These are phyloP conservation scores for Dorcus hopei DNA, from an alignment of 2,888 invertebrate genomes.

Conservation along the genomic window DNA sequence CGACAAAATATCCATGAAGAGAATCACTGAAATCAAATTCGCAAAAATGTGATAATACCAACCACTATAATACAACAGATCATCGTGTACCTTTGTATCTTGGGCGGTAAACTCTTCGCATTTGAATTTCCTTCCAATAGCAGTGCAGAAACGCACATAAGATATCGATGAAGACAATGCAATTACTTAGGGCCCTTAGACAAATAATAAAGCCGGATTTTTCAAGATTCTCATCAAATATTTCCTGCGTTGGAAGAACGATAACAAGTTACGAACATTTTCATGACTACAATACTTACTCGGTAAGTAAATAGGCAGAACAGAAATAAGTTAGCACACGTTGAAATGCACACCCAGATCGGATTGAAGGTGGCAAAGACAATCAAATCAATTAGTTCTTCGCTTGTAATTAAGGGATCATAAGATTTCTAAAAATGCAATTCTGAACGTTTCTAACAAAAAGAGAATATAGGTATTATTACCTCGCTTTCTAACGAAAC, in stretches of 20 bases:
- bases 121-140: constrained; percentile 12
- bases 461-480: no score
- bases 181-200: constrained; percentile 9
- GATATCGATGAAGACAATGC: constrained; percentile 16
- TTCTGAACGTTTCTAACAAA: no score
- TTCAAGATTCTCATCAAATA: background rate
- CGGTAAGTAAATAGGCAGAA: constrained; percentile 16
- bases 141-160: constrained; percentile 11
- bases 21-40: constrained; percentile 11
- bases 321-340: constrained; percentile 16
- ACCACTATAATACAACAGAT: no score
- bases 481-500: no score
- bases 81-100: constrained; percentile 16
- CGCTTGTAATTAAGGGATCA: constrained; percentile 15
- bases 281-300: constrained; percentile 8
- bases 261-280: background rate
- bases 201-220: constrained; percentile 8
- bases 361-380: constrained; percentile 20
- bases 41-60: background rate
- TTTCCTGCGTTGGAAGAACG: background rate
- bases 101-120: constrained; percentile 10
- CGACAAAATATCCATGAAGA: constrained; percentile 15
- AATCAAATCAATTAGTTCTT: constrained; percentile 15
- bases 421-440: constrained; percentile 21
- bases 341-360: constrained; percentile 19